These are phyloP conservation scores for Micrastur ruficollis DNA, from an alignment of 2,797 vertebrate genomes.

Conservation along the genomic window DNA sequence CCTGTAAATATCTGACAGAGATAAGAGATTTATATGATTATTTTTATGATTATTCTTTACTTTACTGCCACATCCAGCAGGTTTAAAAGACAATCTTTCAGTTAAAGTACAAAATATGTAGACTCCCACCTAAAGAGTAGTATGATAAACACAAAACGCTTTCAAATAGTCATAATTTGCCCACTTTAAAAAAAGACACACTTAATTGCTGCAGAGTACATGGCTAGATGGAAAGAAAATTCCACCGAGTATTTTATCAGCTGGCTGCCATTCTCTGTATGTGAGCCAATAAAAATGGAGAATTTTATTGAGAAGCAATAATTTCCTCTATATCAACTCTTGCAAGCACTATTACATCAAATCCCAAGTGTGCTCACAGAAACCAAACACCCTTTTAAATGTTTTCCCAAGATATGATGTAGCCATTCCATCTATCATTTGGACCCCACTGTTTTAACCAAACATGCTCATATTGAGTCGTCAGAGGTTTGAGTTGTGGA, in stretches of 20 bases:
- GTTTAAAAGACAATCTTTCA: background rate
- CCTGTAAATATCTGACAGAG: background rate
- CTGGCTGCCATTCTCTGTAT: constrained; percentile 49
- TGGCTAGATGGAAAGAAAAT: constrained; percentile 36
- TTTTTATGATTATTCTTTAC: background rate
- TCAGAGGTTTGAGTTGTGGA: background rate
- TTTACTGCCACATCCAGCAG: background rate
- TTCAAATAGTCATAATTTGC: background rate
- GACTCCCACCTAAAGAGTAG: background rate
- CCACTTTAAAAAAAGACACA: background rate
- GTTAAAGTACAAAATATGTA: background rate
- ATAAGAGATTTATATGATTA: background rate
- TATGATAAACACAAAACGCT: background rate
- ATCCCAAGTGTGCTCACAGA: constrained; percentile 26
- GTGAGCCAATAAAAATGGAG: constrained; percentile 60
- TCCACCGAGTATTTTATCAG: constrained; percentile 51
- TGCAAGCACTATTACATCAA: constrained; percentile 48
- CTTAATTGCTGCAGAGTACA: background rate
- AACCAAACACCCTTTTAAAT: constrained; percentile 41
- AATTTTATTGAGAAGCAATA: constrained; percentile 63
- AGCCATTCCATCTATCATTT: constrained; percentile 48
- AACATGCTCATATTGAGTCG: background rate
- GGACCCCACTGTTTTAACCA: background rate
- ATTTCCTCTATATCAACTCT: constrained; percentile 57
- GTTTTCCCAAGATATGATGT: constrained; percentile 49